phyloP scores from a whole-genome alignment of 2,113 vertebrate species.

The Gallinago jamesoni region DNA sequence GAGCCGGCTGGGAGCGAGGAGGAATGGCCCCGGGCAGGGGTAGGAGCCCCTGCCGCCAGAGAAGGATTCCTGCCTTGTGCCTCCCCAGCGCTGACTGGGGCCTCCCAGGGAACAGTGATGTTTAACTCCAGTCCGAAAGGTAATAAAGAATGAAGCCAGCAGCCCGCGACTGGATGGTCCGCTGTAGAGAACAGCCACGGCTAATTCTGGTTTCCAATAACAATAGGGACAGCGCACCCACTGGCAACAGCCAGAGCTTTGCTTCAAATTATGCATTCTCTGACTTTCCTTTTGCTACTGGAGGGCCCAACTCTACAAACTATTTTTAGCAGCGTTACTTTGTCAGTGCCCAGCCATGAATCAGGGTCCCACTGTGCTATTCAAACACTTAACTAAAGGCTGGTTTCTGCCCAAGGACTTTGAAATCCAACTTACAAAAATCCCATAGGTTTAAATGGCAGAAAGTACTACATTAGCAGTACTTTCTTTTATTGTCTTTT shows the following conservation, averaged over 20 bases:
- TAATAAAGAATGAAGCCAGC: slow-evolving; percentile 26
- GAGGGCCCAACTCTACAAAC: slow-evolving; percentile 31
- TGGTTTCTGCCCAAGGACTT: slow-evolving; percentile 40
- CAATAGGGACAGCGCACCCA: slow-evolving; percentile 25
- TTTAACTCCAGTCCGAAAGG: slow-evolving; percentile 39
- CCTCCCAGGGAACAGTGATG: neutral
- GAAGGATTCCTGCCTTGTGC: neutral
- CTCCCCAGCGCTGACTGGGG: neutral
- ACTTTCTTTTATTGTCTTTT: neutral
- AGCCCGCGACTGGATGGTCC: neutral
- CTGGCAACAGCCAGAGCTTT: slow-evolving; percentile 45
- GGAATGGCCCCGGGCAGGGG: fast-evolving
- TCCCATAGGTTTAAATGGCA: slow-evolving; percentile 5
- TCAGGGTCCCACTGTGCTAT: slow-evolving; percentile 50
- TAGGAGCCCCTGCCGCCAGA: neutral
- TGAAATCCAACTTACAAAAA: slow-evolving; percentile 38
- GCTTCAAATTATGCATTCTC: slow-evolving; percentile 42
- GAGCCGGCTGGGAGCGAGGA: neutral
- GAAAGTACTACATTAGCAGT: neutral
- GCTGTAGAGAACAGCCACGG: slow-evolving; percentile 7
- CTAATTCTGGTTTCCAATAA: slow-evolving; percentile 58
- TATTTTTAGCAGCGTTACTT: slow-evolving; percentile 47
- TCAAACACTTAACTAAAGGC: slow-evolving; percentile 55
- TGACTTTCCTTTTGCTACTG: slow-evolving; percentile 22
- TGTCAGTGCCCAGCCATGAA: slow-evolving; percentile 39